Evolutionary conservation across 2,797 vertebrate species (phyloP), one percentile per base, ranked within the genome.

Genomic region (Sebastes oblongus): DNA sequence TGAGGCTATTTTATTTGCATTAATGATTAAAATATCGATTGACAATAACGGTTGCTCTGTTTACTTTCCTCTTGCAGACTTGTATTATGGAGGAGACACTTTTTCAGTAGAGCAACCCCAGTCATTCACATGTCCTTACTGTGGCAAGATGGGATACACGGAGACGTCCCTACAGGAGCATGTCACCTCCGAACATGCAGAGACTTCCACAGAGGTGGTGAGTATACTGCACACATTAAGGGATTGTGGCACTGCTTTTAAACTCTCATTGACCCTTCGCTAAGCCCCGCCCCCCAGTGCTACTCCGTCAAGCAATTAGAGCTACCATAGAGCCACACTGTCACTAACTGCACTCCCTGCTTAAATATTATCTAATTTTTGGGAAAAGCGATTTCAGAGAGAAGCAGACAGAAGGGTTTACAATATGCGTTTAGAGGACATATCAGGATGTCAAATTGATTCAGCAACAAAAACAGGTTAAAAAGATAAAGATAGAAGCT

Each of bases 131-230:
- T 99, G 98, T 97, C 98, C 98, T 91, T 99, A 99, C 94, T 99
- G 98, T 95, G 98, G 98, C 58, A 99, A 97, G 93, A 99, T 99
- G 98, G 98, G 98, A 94, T 99, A 96, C 92, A 99, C 98, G 2
- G 98, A 99, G 96, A 98, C 97, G 71, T 98, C 98, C 94, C 96
- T 99, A 95, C 98, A 99, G 95, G 98, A 99, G 89, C 98, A 99
- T 18, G 98, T 99, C 93, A 97, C 98, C 94, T 97, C 98, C 78
- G 98, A 99, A 86, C 98, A 99, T 27, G 97, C 98, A 87, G 98
- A 99, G 95, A 98, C 98, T 74, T 98, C 98, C 87, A 98, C 98
- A 89, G 98, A 99, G 95, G 98, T 99, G 97, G 98, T 98, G 95
- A 96, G 98, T 95, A 76, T 39, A 30, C 54, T 12, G 12, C 36